Evolutionary conservation across 2,888 invertebrate species (phyloP).

Genomic region (Trachelus iudaicus): DNA sequence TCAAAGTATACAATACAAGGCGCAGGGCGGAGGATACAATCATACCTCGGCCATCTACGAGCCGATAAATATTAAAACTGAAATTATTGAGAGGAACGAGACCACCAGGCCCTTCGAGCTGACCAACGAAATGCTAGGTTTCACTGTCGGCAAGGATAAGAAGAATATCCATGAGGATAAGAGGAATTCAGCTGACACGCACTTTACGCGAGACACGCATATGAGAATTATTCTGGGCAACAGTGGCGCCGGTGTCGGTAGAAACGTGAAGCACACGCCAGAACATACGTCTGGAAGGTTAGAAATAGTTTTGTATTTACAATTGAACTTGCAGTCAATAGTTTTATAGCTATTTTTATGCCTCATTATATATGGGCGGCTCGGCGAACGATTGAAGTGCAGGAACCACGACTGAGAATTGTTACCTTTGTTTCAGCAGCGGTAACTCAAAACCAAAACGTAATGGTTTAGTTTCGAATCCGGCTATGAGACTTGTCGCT

Average conservation of each 20-base stretch:
- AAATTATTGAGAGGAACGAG: constrained; percentile 56
- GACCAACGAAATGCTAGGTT: constrained; percentile 62
- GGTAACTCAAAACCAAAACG: constrained; percentile 76
- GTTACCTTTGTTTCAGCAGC: constrained; percentile 41
- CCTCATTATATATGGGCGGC: not conserved
- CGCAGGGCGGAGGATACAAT: constrained; percentile 52
- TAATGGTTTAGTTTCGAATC: constrained; percentile 88
- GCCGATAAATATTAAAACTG: constrained; percentile 61
- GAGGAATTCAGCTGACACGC: constrained; percentile 75
- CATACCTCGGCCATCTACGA: constrained; percentile 59
- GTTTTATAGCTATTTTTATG: too few relatives aligned
- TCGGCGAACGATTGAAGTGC: not conserved
- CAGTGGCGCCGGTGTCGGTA: constrained; percentile 61
- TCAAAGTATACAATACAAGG: constrained; percentile 59
- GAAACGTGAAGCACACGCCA: constrained; percentile 56
- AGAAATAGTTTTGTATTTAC: not conserved
- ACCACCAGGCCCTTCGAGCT: constrained; percentile 58
- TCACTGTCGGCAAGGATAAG: constrained; percentile 53
- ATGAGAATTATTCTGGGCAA: constrained; percentile 88
- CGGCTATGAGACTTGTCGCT: constrained; percentile 84
- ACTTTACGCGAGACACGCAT: constrained; percentile 90
- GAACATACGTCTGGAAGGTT: constrained; percentile 55
- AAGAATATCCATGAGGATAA: constrained; percentile 57
- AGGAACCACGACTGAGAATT: not conserved
- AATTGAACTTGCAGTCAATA: not conserved